Evolutionary conservation across 2,797 vertebrate species (phyloP), one percentile per base, ranked within the genome.

Genomic region (Synanceia verrucosa): DNA sequence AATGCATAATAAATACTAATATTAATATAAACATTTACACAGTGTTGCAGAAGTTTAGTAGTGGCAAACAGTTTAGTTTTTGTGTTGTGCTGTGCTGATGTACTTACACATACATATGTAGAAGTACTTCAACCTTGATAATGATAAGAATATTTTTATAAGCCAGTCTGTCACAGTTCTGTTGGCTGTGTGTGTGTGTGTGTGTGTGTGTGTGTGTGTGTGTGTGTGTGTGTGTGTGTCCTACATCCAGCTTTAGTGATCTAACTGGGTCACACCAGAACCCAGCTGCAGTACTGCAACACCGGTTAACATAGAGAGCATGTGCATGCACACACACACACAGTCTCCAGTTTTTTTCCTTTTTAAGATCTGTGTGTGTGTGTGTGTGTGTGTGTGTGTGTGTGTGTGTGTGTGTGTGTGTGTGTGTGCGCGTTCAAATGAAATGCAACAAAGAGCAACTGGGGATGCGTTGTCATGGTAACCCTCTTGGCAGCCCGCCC

Each of bases 391-490:
- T 43, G 28, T 36, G 36, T 23, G 16, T 11, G 53, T 43, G 23
- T 56, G 28, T 39, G 60, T 37, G 60, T 10, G 64, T 14, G 48
- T 33, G 41, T 31, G 34, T n/a, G 41, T 36, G 36, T 12, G 41
- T 16, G 11, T 33, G 29, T n/a, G 31, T 46, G 39, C 19, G 34
- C 33, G n/a, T 28, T 12, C 1, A 21, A 66, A 53, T 55, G 66
- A 78, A 39, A 41, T n/a, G 67, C 64, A 78, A 77, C 65, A 81
- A 73, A 86, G 79, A 81, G 79, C 93, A 93, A 93, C 94, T 94
- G 93, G 94, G 88, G 94, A 95, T 94, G 93, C 93, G 94, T 96
- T 96, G 94, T 95, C 93, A 96, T 95, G 94, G 91, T 94, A 89
- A 96, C 95, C 89, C 72, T 89, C 84, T 93, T 86, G 90, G 93